Conservation (phyloP, 1,140 invertebrate species). For the Mizuhopecten yessoensis region DNA sequence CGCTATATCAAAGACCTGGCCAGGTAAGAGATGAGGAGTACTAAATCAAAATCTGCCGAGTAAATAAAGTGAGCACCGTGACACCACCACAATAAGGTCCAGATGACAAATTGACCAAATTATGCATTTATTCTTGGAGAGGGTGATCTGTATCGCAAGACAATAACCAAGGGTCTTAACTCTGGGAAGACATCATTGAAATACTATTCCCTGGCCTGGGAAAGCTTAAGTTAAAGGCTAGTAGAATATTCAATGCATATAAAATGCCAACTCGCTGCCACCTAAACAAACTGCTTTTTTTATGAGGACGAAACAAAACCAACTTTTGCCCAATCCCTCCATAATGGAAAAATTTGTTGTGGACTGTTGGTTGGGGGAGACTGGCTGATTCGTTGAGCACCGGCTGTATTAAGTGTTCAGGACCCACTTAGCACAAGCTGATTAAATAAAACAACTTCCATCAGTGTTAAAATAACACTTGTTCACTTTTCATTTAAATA, state of each 20-base stretch:
- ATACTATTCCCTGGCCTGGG: constrained; percentile 51
- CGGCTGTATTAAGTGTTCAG: constrained; percentile 27
- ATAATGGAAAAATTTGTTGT: constrained; percentile 45
- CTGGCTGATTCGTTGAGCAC: constrained; percentile 21
- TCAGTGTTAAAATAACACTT: constrained; percentile 53
- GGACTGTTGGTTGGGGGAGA: not conserved
- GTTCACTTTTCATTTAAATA: constrained; percentile 57
- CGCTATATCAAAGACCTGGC: constrained; percentile 53
- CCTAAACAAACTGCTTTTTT: constrained; percentile 47
- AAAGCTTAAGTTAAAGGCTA: constrained; percentile 48
- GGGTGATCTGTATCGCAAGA: constrained; percentile 56
- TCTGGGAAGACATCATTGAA: constrained; percentile 44
- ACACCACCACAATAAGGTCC: constrained; percentile 54
- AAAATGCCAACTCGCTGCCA: constrained; percentile 49
- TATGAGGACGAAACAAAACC: constrained; percentile 51
- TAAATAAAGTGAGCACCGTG: constrained; percentile 56
- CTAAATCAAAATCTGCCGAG: constrained; percentile 58
- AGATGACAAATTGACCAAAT: constrained; percentile 49
- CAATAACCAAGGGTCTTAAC: constrained; percentile 55
- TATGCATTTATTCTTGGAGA: constrained; percentile 56
- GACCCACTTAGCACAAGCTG: constrained; percentile 43
- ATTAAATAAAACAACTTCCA: constrained; percentile 47
- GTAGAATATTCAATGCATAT: constrained; percentile 61
- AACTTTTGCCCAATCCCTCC: constrained; percentile 53
- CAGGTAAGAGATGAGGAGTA: constrained; percentile 47